phyloP scores from a whole-genome alignment of 2,888 invertebrate genomes.

The Lottia scabra region DNA sequence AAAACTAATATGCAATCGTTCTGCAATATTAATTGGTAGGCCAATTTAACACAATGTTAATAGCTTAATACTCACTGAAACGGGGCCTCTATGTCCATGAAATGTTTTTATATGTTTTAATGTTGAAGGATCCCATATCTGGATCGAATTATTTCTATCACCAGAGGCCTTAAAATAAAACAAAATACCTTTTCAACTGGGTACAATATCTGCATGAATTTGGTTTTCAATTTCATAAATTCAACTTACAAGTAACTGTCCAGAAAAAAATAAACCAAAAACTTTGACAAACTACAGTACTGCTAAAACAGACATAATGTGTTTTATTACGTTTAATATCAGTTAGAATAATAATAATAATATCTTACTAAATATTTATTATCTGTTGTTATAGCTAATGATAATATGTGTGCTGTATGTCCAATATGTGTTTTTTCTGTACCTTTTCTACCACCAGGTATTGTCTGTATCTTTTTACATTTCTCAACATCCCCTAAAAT shows the following conservation, averaged over 20 bases:
- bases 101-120: slow-evolving; percentile 84
- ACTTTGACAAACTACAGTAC: no score
- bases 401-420: slow-evolving; percentile 72
- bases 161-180: slow-evolving; percentile 79
- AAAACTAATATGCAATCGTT: no score
- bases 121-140: slow-evolving; percentile 86
- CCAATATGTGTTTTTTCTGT: slow-evolving; percentile 61
- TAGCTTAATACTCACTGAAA: slow-evolving; percentile 62
- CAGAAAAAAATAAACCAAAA: background rate
- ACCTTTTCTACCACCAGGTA: slow-evolving; percentile 64
- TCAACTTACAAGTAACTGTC: background rate
- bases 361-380: slow-evolving; percentile 81
- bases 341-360: background rate
- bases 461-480: slow-evolving; percentile 61
- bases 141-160: slow-evolving; percentile 78
- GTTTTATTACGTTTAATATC: background rate
- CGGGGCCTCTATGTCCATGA: slow-evolving; percentile 70
- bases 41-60: slow-evolving; percentile 1
- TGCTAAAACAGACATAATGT: no score
- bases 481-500: slow-evolving; percentile 63
- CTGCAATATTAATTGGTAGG: no score
- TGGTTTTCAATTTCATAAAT: no score
- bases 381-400: slow-evolving; percentile 83
- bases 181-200: no score
- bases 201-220: no score